These are phyloP conservation scores for Pedionomus torquatus DNA, from an alignment of 2,113 vertebrate species.

Conservation along the genomic window DNA sequence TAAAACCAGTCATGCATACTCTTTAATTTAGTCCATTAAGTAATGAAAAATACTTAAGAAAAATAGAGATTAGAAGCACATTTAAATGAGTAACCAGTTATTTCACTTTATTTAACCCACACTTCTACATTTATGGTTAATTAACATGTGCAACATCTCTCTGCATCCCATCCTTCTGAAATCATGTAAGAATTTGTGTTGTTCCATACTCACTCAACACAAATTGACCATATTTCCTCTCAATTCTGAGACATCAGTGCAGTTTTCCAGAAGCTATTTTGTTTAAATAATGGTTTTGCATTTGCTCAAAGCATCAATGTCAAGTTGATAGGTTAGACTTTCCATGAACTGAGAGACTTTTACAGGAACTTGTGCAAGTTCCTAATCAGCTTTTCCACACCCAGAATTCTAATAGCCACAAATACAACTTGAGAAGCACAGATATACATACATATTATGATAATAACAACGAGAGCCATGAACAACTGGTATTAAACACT, in stretches of 20 bases:
- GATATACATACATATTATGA: not conserved
- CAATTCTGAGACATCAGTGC: not conserved
- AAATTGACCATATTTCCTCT: not conserved
- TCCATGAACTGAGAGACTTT: not conserved
- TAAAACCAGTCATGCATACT: not conserved
- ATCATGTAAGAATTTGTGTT: not conserved
- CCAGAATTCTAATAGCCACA: not conserved
- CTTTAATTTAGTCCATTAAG: not conserved
- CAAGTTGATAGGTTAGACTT: not conserved
- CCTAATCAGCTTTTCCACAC: not conserved
- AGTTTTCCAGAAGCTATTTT: not conserved
- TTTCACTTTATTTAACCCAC: not conserved
- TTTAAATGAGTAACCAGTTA: not conserved
- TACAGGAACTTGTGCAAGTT: fast-evolving
- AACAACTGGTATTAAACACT: not conserved
- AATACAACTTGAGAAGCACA: not conserved
- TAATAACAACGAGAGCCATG: not conserved
- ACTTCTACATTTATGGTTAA: not conserved
- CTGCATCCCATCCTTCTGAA: not conserved
- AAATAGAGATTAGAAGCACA: not conserved
- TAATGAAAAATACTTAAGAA: not conserved
- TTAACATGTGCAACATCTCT: not conserved
- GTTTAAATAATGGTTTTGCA: not conserved
- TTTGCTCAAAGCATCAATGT: not conserved
- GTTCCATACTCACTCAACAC: not conserved